A percentile compares a stretch with the other conserved stretches of the same genome.
Evolutionary conservation across 2,888 invertebrate species (phyloP).

Genomic region (Caenorhabditis sp.): DNA sequence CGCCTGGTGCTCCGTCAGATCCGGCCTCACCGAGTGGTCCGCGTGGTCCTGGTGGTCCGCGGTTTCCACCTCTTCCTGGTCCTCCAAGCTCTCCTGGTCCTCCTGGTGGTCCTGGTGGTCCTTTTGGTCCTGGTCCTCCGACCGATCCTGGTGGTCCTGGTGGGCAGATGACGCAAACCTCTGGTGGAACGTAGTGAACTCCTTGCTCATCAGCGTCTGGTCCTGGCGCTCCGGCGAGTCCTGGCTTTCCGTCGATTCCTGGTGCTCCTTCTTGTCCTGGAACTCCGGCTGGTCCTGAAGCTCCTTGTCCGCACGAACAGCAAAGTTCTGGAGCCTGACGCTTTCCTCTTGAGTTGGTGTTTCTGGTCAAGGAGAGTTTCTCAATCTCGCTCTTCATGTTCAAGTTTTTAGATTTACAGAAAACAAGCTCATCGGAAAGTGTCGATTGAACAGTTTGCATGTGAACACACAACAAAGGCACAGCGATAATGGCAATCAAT

Average conservation of each 20-base stretch:
- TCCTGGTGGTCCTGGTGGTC: conserved; percentile 53
- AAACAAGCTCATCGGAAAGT: conserved; percentile 60
- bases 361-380: conserved; percentile 14
- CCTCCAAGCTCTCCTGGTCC: conserved; percentile 41
- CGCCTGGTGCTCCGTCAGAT: conserved; percentile 48
- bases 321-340: conserved; percentile 37
- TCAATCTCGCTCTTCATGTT: conserved; percentile 36
- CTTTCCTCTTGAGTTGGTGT: conserved; percentile 28
- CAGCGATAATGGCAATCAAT: conserved; percentile 53
- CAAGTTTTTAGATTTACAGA: conserved; percentile 50
- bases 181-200: conserved; percentile 34
- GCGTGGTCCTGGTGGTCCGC: conserved; percentile 50
- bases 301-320: conserved; percentile 44
- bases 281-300: conserved; percentile 43
- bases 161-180: conserved; percentile 41
- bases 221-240: conserved; percentile 42
- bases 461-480: conserved; percentile 54
- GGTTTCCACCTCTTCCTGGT: conserved; percentile 38
- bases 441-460: conserved; percentile 62
- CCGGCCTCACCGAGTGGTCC: conserved; percentile 48
- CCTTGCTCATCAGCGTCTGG: conserved; percentile 42
- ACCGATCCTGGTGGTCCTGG: conserved; percentile 53
- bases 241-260: conserved; percentile 40
- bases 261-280: conserved; percentile 44
- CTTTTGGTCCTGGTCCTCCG: conserved; percentile 53